Evolutionary conservation across 2,797 vertebrate species (phyloP).

Genomic region (Semaprochilodus insignis): DNA sequence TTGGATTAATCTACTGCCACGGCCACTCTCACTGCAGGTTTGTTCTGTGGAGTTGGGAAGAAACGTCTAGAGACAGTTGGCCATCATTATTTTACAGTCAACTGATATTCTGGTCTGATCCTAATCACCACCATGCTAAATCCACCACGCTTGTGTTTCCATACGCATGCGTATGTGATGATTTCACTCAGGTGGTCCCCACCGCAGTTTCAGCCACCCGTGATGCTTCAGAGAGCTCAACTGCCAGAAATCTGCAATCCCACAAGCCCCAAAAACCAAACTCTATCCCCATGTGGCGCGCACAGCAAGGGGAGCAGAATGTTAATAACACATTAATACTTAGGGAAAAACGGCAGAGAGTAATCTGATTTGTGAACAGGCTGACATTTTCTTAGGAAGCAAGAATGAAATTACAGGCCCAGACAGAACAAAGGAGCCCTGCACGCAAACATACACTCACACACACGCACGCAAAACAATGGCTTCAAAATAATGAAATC

Average conservation of each 20-base stretch:
- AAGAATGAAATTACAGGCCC: constrained; percentile 54
- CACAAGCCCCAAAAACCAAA: constrained; percentile 8
- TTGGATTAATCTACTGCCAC: no score
- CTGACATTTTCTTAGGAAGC: constrained; percentile 53
- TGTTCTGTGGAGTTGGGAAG: no score
- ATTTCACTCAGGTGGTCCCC: not conserved
- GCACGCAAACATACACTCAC: constrained; percentile 24
- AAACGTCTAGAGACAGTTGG: no score
- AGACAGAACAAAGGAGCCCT: constrained; percentile 48
- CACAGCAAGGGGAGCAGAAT: constrained; percentile 26
- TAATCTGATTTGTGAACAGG: constrained; percentile 54
- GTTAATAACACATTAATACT: constrained; percentile 56
- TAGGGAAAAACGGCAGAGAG: constrained; percentile 34
- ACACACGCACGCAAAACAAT: constrained; percentile 34
- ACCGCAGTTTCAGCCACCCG: constrained; percentile 13
- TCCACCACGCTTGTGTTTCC: not conserved
- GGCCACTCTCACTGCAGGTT: no score
- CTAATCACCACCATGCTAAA: not conserved
- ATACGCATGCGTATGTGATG: not conserved
- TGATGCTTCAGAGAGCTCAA: constrained; percentile 27
- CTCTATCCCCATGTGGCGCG: not conserved
- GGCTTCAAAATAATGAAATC: constrained; percentile 52
- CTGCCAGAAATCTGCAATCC: constrained; percentile 12
- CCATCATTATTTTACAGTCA: no score
- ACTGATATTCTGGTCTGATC: no score